A percentile compares a stretch with the other conserved stretches of the same genome.
phyloP scores from a whole-genome alignment of 2,888 invertebrate species.

The Xanthorhoe spadicearia region DNA sequence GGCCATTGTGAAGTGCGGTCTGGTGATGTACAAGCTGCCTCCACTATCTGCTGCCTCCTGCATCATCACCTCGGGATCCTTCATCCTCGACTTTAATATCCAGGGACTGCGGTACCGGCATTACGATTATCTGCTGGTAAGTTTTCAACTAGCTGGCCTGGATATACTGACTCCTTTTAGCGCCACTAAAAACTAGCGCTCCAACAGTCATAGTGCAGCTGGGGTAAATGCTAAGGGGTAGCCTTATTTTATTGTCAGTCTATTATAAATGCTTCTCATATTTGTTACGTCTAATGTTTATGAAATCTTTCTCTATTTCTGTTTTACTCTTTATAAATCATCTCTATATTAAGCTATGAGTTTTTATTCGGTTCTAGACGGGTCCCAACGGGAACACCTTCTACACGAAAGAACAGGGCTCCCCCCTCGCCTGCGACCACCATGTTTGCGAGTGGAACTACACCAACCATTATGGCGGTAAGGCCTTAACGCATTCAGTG shows the following conservation, averaged over 20 bases:
- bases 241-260: too few species aligned
- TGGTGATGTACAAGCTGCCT: conserved; percentile 77
- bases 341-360: too few species aligned
- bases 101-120: conserved; percentile 77
- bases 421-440: conserved; percentile 73
- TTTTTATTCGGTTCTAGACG: conserved; percentile 54
- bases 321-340: too few species aligned
- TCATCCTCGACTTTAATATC: conserved; percentile 78
- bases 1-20: conserved; percentile 78
- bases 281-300: too few species aligned
- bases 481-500: too few species aligned
- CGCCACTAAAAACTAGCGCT: too few species aligned
- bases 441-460: conserved; percentile 81
- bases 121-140: conserved; percentile 72
- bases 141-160: conserved; percentile 18
- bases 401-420: conserved; percentile 69
- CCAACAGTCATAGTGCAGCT: too few species aligned
- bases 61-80: conserved; percentile 77
- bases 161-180: too few species aligned
- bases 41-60: conserved; percentile 75
- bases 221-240: too few species aligned
- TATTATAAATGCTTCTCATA: too few species aligned
- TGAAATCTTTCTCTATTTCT: too few species aligned
- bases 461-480: conserved; percentile 78
- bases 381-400: conserved; percentile 73